Conservation (phyloP, 2,797 vertebrate species). For the Diglossa cyanea region DNA sequence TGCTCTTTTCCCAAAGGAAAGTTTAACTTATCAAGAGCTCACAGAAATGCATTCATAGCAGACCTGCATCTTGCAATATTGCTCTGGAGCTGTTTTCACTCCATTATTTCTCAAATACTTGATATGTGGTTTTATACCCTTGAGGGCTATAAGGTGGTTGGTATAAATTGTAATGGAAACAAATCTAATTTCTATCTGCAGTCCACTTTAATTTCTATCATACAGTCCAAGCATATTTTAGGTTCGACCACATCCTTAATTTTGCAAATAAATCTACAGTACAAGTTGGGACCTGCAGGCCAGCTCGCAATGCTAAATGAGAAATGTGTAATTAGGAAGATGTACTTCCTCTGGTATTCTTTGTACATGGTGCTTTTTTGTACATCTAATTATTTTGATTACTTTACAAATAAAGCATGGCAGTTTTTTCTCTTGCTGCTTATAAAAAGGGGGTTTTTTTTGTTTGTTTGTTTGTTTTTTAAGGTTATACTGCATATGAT, state of each 20-base stretch:
- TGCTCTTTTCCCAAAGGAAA: conserved; percentile 66
- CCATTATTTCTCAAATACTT: conserved; percentile 23
- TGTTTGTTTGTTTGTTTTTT: neutral
- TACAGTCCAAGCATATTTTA: conserved; percentile 15
- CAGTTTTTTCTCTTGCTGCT: conserved; percentile 62
- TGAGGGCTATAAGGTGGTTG: conserved; percentile 45
- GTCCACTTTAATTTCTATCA: conserved; percentile 20
- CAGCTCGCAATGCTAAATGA: conserved; percentile 57
- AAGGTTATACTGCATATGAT: conserved; percentile 12
- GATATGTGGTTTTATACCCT: neutral
- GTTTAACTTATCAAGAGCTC: conserved; percentile 66
- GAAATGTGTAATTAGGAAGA: conserved; percentile 61
- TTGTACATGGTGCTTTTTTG: conserved; percentile 73
- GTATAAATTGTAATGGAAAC: conserved; percentile 39
- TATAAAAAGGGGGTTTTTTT: neutral
- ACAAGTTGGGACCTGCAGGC: conserved; percentile 64
- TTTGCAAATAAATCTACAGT: conserved; percentile 53
- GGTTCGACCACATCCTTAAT: conserved; percentile 44
- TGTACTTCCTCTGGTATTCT: conserved; percentile 71
- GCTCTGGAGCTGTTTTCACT: conserved; percentile 34
- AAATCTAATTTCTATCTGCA: conserved; percentile 45
- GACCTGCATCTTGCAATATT: conserved; percentile 43
- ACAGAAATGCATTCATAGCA: conserved; percentile 76
- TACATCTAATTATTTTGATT: conserved; percentile 73
- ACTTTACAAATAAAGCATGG: conserved; percentile 58